phyloP scores from a whole-genome alignment of 2,113 vertebrate genomes.

The Cheirogaleus medius region DNA sequence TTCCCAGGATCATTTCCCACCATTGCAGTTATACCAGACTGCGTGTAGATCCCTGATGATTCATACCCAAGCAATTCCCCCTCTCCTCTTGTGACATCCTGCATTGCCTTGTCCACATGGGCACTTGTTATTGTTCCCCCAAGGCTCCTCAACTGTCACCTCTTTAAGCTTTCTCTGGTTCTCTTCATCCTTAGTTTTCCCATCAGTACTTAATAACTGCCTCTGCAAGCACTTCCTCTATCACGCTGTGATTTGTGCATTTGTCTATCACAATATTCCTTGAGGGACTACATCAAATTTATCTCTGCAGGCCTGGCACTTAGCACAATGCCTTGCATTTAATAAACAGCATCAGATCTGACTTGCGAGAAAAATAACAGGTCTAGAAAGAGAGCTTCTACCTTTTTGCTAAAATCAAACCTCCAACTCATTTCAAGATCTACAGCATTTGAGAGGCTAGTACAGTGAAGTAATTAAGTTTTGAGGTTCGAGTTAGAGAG shows the following conservation, averaged over 20 bases:
- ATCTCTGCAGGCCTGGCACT: neutral
- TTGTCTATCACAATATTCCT: neutral
- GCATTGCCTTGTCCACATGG: neutral
- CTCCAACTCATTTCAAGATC: neutral
- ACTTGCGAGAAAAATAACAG: neutral
- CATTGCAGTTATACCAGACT: neutral
- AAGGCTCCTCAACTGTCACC: neutral
- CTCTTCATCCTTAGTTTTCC: neutral
- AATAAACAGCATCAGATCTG: neutral
- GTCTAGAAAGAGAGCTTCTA: neutral
- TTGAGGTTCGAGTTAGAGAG: neutral
- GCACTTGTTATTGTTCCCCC: neutral
- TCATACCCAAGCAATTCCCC: neutral
- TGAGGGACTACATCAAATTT: neutral
- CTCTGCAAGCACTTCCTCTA: neutral
- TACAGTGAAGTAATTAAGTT: neutral
- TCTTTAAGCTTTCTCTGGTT: neutral
- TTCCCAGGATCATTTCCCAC: neutral
- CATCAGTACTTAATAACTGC: neutral
- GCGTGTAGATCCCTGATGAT: neutral
- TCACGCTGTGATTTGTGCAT: neutral
- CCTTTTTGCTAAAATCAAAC: neutral
- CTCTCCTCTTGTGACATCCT: neutral
- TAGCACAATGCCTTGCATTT: neutral
- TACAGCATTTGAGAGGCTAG: neutral